Base-by-base conservation (phyloP, 2,888 invertebrate genomes). In the Polylopha cassiicola region DNA sequence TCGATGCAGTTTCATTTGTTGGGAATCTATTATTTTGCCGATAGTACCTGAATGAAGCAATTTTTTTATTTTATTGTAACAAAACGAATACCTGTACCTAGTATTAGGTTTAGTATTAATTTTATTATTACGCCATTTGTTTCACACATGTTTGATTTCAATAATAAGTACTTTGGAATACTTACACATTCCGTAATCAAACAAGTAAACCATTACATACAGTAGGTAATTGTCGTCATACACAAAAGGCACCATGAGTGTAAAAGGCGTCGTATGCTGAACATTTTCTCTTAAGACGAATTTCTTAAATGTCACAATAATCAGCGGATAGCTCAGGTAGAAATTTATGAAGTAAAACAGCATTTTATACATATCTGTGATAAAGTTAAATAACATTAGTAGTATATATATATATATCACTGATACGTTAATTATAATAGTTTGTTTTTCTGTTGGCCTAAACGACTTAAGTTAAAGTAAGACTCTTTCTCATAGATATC, bases 191-290 rank as follows among this genome's bases (percentile, higher is more conserved):
- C 20, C 29, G 4, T 8, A 37, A 29, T 50, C 43, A 6, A 34
- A 4, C 13, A 39, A n/a, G 18, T 43, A 50, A 6, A 42, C 17
- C n/a, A 43, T 16, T 10, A 28, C 4, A 41, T 44, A 53, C 15
- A 46, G 18, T 2, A 42, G 11, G 15, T 46, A 42, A 31, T 43
- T 51, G 15, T 46, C 41, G 14, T 47, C 38, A 15, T 39, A 48
- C 21, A 44, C 38, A 17, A 53, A 52, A 11, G 50, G 50, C 11
- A 44, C 27, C 18, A 34, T 37, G 7, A 47, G 10, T 17, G 44
- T 31, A 10, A 45, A 36, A 6, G 43, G 26, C 7, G 43, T 37
- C 1, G 13, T 11, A 6, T 43, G 29, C 3, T 3, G 3, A 3
- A 20, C 30, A 5, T 14, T 11, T 8, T 24, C 22, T 30, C 24